Evolutionary conservation across 2,113 vertebrate species (phyloP).

Genomic region (Euleptes europaea): DNA sequence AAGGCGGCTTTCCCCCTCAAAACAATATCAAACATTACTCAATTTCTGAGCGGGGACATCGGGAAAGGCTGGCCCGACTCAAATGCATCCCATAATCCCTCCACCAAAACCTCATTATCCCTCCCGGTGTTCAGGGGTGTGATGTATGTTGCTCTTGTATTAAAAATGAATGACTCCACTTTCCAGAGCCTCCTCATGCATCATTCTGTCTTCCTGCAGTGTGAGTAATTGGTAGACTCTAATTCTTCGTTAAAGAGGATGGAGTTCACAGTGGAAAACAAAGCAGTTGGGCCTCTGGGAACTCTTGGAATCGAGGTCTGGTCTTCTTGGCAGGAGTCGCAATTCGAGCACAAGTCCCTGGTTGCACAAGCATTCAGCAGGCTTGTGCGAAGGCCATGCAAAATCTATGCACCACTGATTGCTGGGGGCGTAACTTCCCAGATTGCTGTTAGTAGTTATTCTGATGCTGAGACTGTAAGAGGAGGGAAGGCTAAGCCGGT

Average conservation of each 20-base stretch:
- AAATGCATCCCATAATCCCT: not conserved
- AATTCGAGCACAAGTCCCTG: not conserved
- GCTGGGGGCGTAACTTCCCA: not conserved
- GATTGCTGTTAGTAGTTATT: not conserved
- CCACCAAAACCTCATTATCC: constrained; percentile 9
- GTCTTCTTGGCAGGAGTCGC: not conserved
- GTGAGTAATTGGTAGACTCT: constrained; percentile 17
- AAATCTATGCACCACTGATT: too few relatives aligned
- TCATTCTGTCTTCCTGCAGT: constrained; percentile 12
- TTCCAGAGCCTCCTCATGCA: not conserved
- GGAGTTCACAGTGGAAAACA: not conserved
- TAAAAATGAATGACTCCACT: constrained; percentile 35
- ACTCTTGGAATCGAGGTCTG: not conserved
- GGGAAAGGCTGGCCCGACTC: not conserved
- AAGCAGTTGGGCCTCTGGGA: not conserved
- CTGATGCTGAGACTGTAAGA: not conserved
- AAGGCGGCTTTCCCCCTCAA: not conserved
- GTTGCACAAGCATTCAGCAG: not conserved
- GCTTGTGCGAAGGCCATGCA: too few relatives aligned
- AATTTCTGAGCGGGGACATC: not conserved
- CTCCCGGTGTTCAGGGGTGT: not conserved
- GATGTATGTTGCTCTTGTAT: constrained; percentile 17
- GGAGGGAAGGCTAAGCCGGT: too few relatives aligned
- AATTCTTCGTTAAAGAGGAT: constrained; percentile 17
- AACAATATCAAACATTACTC: constrained; percentile 4